These are phyloP conservation scores for Nemotelus nigrinus DNA, from an alignment of 2,888 invertebrate species.

Conservation along the genomic window DNA sequence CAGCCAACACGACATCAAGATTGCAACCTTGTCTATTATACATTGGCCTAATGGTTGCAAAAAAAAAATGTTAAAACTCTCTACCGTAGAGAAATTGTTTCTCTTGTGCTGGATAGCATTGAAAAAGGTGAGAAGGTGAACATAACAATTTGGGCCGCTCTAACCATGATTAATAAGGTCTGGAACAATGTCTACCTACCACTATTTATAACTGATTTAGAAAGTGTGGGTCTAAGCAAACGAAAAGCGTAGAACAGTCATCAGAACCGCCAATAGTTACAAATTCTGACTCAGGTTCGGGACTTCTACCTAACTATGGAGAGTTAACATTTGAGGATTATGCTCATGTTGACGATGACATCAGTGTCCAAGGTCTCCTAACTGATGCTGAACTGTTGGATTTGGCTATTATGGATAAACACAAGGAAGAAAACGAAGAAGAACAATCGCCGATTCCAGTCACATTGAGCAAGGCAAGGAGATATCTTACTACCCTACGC, in stretches of 20 bases:
- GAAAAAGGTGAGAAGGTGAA: too few relatives aligned
- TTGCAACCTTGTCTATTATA: too few relatives aligned
- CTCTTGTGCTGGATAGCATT: too few relatives aligned
- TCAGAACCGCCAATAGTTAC: not conserved
- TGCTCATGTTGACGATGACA: too few relatives aligned
- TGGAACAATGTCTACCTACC: conserved; percentile 14
- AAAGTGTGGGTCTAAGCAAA: conserved; percentile 21
- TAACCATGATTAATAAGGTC: not conserved
- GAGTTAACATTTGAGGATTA: conserved; percentile 3
- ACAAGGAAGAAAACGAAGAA: conserved; percentile 1
- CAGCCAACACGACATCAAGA: not conserved
- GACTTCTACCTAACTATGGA: conserved; percentile 12
- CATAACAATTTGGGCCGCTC: not conserved
- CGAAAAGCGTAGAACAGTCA: not conserved
- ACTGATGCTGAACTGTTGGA: not conserved
- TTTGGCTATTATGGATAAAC: not conserved
- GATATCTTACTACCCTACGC: not conserved
- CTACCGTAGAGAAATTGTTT: conserved; percentile 14
- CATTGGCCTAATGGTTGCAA: too few relatives aligned
- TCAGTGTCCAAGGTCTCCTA: not conserved
- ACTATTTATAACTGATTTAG: conserved; percentile 1
- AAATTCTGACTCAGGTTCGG: not conserved
- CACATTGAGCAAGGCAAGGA: not conserved
- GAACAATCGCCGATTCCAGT: not conserved
- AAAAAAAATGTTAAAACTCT: conserved; percentile 11